These are phyloP conservation scores for Dolichomitus sp. DNA, from an alignment of 2,888 invertebrate genomes.

Conservation along the genomic window DNA sequence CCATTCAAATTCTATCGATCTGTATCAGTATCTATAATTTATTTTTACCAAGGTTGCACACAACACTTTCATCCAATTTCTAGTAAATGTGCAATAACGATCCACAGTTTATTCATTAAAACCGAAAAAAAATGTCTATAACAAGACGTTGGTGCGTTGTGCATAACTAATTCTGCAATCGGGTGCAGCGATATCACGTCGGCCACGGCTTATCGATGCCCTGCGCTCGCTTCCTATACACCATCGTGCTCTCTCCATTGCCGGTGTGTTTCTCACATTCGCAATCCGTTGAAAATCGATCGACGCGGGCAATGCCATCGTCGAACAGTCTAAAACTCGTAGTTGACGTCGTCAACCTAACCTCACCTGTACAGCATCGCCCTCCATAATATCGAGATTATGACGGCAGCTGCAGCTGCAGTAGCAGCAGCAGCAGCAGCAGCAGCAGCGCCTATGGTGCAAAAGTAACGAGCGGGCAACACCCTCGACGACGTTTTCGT, in stretches of 20 bases:
- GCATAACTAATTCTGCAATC: not conserved
- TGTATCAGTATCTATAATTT: too few relatives aligned
- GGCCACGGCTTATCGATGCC: slow-evolving; percentile 4
- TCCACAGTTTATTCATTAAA: too few relatives aligned
- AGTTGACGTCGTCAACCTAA: slow-evolving; percentile 36
- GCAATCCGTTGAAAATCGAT: slow-evolving; percentile 64
- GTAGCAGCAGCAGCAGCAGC: not conserved
- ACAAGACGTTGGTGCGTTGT: too few relatives aligned
- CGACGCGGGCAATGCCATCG: slow-evolving; percentile 64
- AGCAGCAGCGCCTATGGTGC: not conserved
- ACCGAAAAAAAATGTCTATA: too few relatives aligned
- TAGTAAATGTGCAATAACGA: too few relatives aligned
- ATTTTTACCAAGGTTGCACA: too few relatives aligned
- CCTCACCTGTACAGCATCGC: slow-evolving; percentile 5
- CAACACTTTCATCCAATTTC: too few relatives aligned
- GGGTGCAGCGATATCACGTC: not conserved
- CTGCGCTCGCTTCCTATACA: not conserved
- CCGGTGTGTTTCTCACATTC: not conserved
- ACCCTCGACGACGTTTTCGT: slow-evolving; percentile 39
- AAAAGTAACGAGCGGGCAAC: slow-evolving; percentile 25
- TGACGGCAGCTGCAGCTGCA: not conserved
- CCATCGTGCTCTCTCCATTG: not conserved
- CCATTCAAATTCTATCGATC: too few relatives aligned
- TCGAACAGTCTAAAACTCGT: slow-evolving; percentile 37
- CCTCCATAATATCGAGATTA: not conserved